A percentile compares a stretch with the other conserved stretches of the same genome.
phyloP scores from a whole-genome alignment of 2,113 vertebrate genomes.

The Orientallactaga bullata region DNA sequence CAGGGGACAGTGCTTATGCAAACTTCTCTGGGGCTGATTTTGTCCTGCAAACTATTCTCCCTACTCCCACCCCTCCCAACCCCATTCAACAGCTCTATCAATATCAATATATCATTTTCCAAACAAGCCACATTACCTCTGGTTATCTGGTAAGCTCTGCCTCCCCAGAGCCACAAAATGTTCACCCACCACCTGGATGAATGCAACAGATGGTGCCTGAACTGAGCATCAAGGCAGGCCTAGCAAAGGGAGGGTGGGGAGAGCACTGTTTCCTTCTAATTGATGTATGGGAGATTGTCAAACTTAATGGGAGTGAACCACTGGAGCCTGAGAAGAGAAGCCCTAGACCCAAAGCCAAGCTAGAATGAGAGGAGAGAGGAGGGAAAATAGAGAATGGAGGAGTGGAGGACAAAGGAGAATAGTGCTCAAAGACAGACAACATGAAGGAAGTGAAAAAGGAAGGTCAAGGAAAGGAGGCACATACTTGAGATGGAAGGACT shows the following conservation, averaged over 20 bases:
- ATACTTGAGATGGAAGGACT: too few species aligned
- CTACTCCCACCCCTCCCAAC: background rate
- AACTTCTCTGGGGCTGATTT: background rate
- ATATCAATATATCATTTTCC: slow-evolving; percentile 71
- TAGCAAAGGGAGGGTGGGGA: background rate
- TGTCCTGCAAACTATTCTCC: background rate
- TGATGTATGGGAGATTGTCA: slow-evolving; percentile 59
- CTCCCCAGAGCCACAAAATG: slow-evolving; percentile 33
- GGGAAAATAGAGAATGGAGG: fast-evolving
- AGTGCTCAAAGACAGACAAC: background rate
- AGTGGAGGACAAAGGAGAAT: too few species aligned
- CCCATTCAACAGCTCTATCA: slow-evolving; percentile 34
- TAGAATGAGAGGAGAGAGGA: fast-evolving
- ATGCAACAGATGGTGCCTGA: slow-evolving; percentile 67
- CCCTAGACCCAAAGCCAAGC: background rate
- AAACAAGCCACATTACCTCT: slow-evolving; percentile 66
- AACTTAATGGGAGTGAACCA: slow-evolving; percentile 55
- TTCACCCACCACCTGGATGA: background rate
- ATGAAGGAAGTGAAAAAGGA: background rate
- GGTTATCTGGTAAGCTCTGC: background rate
- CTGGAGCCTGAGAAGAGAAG: slow-evolving; percentile 27
- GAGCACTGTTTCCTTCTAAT: background rate
- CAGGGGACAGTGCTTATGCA: too few species aligned
- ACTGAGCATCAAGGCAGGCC: background rate
- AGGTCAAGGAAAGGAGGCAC: background rate